A percentile compares a stretch with the other conserved stretches of the same genome.
Evolutionary conservation across 2,113 vertebrate species (phyloP).

Genomic region (Bettongia penicillata): DNA sequence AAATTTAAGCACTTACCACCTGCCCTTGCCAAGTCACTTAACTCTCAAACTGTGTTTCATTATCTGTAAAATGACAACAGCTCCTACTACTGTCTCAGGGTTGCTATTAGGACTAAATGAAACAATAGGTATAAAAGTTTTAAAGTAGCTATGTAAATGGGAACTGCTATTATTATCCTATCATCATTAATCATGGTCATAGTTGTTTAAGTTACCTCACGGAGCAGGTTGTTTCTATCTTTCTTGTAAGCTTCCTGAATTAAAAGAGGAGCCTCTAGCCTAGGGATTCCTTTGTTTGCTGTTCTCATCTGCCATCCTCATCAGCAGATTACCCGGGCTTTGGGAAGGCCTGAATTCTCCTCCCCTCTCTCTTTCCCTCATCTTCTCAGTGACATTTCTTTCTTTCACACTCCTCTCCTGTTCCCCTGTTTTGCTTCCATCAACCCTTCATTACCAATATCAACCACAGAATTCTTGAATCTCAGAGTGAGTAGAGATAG

Average conservation of each 20-base stretch:
- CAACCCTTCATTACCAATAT: background rate
- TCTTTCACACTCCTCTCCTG: background rate
- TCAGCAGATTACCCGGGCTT: background rate
- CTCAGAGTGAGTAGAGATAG: background rate
- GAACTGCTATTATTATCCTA: background rate
- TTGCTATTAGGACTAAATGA: background rate
- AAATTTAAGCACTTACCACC: no score
- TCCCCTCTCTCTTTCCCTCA: background rate
- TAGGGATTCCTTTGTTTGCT: background rate
- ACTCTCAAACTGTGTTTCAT: background rate
- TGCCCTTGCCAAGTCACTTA: background rate
- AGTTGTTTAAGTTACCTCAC: background rate
- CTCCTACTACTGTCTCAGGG: background rate
- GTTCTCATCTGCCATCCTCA: background rate
- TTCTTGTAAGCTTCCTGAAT: background rate
- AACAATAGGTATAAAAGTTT: background rate
- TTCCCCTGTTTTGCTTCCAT: background rate
- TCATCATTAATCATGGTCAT: background rate
- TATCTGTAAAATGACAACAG: background rate
- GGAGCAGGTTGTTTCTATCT: background rate
- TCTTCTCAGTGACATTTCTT: background rate
- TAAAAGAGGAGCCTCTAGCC: background rate
- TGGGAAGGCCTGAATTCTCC: background rate
- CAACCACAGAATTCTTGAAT: background rate
- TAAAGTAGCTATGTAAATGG: background rate